Conservation (phyloP, 2,113 vertebrate species). For the Edolisoma coerulescens region DNA sequence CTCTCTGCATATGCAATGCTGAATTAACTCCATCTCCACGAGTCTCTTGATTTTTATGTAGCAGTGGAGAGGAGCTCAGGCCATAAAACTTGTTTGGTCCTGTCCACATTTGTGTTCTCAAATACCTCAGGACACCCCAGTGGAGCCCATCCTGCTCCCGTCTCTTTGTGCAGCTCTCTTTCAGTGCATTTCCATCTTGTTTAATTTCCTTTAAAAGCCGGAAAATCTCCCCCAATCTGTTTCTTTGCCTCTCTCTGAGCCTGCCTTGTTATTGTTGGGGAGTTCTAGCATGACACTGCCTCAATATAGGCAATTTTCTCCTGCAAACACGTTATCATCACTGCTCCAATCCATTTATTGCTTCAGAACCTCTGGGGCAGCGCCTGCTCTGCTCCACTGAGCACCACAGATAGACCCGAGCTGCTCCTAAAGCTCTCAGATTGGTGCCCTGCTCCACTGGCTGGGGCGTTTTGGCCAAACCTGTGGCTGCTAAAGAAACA, state of each 20-base stretch:
- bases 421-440: not conserved
- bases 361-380: conserved; percentile 40
- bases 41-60: conserved; percentile 32
- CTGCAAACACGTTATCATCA: conserved; percentile 42
- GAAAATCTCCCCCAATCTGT: conserved; percentile 9
- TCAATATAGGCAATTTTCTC: conserved; percentile 49
- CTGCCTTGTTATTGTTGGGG: conserved; percentile 31
- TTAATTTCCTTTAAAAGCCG: conserved; percentile 35
- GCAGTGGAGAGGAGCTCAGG: not conserved
- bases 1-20: conserved; percentile 19
- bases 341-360: conserved; percentile 38
- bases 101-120: not conserved
- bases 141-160: not conserved
- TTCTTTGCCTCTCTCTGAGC: not conserved
- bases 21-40: conserved; percentile 26
- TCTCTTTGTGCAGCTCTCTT: not conserved
- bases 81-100: conserved; percentile 24
- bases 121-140: not conserved
- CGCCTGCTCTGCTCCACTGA: not conserved
- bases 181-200: not conserved
- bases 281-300: conserved; percentile 34
- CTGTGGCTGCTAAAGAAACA: not conserved
- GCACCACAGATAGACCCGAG: not conserved
- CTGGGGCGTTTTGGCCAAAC: not conserved
- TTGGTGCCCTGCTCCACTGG: not conserved